Percentiles rank a stretch among this genome's conserved stretches.
These are phyloP conservation scores for Cercopithecus mona DNA, from an alignment of 2,113 vertebrate genomes.

Conservation along the genomic window DNA sequence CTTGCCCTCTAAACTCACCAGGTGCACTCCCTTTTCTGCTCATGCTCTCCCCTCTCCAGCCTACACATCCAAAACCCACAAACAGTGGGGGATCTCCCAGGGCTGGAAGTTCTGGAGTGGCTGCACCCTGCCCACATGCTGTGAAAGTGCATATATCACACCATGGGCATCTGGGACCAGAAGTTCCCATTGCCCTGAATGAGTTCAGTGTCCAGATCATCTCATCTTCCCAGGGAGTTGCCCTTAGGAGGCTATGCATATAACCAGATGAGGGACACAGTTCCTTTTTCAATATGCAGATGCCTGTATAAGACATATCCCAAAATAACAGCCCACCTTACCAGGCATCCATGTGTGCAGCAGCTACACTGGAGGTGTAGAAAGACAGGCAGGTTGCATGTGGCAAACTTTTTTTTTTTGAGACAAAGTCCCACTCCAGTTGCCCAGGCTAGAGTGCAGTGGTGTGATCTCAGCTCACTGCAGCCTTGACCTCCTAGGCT, in stretches of 20 bases:
- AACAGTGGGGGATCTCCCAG: neutral
- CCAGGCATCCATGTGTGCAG: too few relatives aligned
- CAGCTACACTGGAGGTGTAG: neutral
- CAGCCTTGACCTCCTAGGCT: too few relatives aligned
- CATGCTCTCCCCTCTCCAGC: neutral
- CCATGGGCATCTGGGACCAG: too few relatives aligned
- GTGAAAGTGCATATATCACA: neutral
- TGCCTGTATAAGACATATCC: neutral
- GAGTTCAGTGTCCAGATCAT: neutral
- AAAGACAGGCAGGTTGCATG: neutral
- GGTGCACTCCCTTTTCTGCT: neutral
- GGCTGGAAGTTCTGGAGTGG: neutral
- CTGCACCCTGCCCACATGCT: neutral
- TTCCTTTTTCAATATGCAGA: neutral
- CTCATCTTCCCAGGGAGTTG: neutral
- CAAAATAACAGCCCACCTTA: neutral
- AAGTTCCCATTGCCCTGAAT: neutral
- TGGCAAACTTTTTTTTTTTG: too few relatives aligned
- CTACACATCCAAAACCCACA: too few relatives aligned
- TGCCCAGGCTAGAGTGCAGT: too few relatives aligned
- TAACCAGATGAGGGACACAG: neutral
- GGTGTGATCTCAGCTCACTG: too few relatives aligned
- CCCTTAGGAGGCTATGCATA: neutral
- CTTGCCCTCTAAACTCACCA: neutral
- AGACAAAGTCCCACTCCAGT: too few relatives aligned